phyloP scores from a whole-genome alignment of 1,140 invertebrate genomes.

The Sarcophaga bullata region DNA sequence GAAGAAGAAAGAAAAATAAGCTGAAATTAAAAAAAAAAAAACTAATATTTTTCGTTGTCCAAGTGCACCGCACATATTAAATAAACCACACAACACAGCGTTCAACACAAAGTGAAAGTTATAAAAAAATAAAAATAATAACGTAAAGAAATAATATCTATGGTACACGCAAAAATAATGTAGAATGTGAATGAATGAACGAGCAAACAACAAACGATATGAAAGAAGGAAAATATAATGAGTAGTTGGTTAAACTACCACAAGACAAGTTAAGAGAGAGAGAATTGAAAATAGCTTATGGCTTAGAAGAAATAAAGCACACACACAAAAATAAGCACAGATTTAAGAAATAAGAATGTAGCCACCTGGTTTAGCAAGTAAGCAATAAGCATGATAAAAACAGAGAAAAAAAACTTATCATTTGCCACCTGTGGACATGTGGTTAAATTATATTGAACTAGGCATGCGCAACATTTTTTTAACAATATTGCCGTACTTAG shows the following conservation, averaged over 20 bases:
- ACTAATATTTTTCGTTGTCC: neutral
- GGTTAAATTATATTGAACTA: neutral
- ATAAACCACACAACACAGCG: neutral
- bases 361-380: neutral
- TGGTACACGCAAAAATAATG: slow-evolving; percentile 25
- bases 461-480: slow-evolving; percentile 13
- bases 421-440: neutral
- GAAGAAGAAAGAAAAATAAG: neutral
- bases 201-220: slow-evolving; percentile 22
- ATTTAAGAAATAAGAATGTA: neutral
- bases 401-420: neutral
- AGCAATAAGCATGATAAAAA: too few species aligned
- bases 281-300: neutral
- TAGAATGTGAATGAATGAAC: slow-evolving; percentile 16
- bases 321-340: neutral
- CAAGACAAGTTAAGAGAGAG: neutral
- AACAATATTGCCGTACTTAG: neutral
- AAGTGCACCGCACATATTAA: neutral
- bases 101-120: slow-evolving; percentile 32
- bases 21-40: neutral
- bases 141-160: neutral
- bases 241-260: neutral
- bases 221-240: slow-evolving; percentile 23
- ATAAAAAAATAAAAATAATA: slow-evolving; percentile 27
- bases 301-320: neutral